These are phyloP conservation scores for Lophochroa leadbeateri DNA, from an alignment of 2,113 vertebrate genomes.

Conservation along the genomic window DNA sequence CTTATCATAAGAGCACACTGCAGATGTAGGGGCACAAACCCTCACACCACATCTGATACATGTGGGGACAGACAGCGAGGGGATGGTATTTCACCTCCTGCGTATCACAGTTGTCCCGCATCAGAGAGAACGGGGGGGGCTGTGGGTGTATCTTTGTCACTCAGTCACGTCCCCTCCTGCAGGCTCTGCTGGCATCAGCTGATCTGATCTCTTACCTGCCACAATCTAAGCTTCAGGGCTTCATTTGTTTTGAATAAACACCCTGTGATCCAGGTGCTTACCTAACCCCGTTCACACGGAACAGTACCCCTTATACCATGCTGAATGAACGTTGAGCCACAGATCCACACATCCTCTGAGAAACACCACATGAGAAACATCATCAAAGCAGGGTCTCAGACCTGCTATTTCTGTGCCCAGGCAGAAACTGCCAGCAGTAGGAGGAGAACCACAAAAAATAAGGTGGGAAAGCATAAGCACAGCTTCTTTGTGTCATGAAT, in stretches of 20 bases:
- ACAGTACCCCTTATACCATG: background rate
- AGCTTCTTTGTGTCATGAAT: background rate
- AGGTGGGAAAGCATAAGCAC: background rate
- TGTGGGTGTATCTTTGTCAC: background rate
- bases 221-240: background rate
- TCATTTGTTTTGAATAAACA: background rate
- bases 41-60: background rate
- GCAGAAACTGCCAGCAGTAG: background rate
- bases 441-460: background rate
- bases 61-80: fast-evolving
- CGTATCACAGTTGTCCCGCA: fast-evolving
- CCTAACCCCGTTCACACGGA: background rate
- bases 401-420: background rate
- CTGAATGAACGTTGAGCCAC: background rate
- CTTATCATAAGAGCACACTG: fast-evolving
- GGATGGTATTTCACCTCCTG: background rate
- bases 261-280: background rate
- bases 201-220: background rate
- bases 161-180: background rate
- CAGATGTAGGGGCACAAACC: fast-evolving
- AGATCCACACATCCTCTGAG: no score
- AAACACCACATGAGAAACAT: fast-evolving
- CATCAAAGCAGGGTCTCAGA: background rate
- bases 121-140: fast-evolving
- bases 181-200: background rate